A percentile compares a stretch with the other conserved stretches of the same genome.
Conservation (phyloP, 2,888 invertebrate genomes). For the Choristoneura rosaceana region DNA sequence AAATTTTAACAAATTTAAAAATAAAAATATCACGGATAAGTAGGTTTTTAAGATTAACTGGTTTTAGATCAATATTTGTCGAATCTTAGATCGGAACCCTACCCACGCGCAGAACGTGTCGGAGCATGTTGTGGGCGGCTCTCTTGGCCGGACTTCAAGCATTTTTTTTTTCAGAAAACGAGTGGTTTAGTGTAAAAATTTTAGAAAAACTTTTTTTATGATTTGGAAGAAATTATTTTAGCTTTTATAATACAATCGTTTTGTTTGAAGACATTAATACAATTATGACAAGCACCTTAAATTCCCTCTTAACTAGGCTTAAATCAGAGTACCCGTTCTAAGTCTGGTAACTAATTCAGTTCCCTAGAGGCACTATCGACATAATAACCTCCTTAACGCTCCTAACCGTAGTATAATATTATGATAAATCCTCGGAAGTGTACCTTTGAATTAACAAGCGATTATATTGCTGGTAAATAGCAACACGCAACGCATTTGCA, state of each 20-base stretch:
- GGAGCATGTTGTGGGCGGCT: too few relatives aligned
- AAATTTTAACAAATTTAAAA: too few relatives aligned
- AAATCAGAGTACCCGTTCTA: slow-evolving; percentile 4
- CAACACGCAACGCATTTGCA: slow-evolving; percentile 34
- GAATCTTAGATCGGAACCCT: too few relatives aligned
- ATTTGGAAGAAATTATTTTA: too few relatives aligned
- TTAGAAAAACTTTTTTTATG: too few relatives aligned
- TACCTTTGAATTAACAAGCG: slow-evolving; percentile 34
- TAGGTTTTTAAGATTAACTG: too few relatives aligned
- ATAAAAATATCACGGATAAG: too few relatives aligned
- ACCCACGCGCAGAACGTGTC: too few relatives aligned
- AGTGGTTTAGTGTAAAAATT: too few relatives aligned
- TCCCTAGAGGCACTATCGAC: slow-evolving; percentile 17
- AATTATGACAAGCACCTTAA: neutral
- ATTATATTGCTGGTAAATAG: slow-evolving; percentile 32
- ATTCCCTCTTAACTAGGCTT: neutral
- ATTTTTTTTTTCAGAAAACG: too few relatives aligned
- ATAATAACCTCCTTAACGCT: slow-evolving; percentile 33
- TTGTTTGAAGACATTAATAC: neutral
- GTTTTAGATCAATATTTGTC: too few relatives aligned
- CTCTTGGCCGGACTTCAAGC: too few relatives aligned
- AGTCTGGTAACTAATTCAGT: slow-evolving; percentile 35
- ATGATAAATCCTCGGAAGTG: slow-evolving; percentile 41
- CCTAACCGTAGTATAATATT: slow-evolving; percentile 32
- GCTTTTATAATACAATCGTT: neutral